Base-by-base conservation (phyloP, 2,113 vertebrate genomes). In the Falco punctatus region DNA sequence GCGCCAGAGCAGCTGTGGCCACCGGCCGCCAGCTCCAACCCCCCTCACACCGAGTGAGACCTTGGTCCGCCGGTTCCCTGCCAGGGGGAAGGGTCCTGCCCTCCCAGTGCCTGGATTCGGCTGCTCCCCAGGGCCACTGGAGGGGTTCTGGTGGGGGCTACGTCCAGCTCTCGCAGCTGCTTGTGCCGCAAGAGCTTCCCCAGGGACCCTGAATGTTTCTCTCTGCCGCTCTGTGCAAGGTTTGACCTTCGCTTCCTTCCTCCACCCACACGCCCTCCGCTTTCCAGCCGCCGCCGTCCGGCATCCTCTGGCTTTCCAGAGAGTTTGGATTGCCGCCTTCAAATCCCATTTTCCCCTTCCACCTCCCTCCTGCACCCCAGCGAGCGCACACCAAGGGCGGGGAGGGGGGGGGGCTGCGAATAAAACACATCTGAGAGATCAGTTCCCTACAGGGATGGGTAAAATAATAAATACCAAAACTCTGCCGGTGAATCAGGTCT, bases 201-300 rank as follows among this genome's bases (percentile, higher is more conserved):
- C 1, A 0, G 81, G 57, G 81, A 61, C 51, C 35, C 59, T 2
- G 2, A 65, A 59, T 27, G 66, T 91, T 95, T 86, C 71, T 89
- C 54, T 38, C 24, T 7, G 6, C 59, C 5, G 3, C 23, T 59
- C 75, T 1, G 46, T 4, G 15, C 48, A 3, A 61, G 58, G 59
- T 66, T 57, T 85, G 78, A 85, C 91, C 94, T 87, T 95, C 1
- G 4, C 57, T 94, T 96, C 95, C 92, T 94, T 85, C 90, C 94
- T 92, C 94, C 90, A 10, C 86, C 95, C 83, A 82, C 93, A 28
- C 81, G 13, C 89, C 81, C 55, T 18, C 10, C 8, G 28, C 77
- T 88, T 30, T 70, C 35, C 78, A 49, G 85, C 71, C 21, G 4
- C 79, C 0, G 2, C 61, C 3, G 24, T 10, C 79, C 18, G 3